phyloP scores from a whole-genome alignment of 2,797 vertebrate genomes.

The Champsocephalus esox region DNA sequence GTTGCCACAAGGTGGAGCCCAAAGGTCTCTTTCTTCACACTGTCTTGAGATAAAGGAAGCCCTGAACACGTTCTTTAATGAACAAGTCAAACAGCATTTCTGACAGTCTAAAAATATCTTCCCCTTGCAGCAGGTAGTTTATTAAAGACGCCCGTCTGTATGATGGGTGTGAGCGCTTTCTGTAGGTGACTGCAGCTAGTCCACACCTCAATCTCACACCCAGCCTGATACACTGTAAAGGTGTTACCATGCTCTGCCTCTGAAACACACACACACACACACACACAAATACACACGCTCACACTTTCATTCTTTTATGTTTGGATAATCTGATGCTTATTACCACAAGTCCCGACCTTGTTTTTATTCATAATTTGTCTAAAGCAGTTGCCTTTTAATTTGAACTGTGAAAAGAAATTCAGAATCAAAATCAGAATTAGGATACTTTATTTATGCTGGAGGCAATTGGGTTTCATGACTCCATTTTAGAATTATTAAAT shows the following conservation, averaged over 20 bases:
- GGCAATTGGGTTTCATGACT: no score
- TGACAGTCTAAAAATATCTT: conserved; percentile 24
- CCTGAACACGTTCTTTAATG: not conserved
- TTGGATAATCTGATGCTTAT: not conserved
- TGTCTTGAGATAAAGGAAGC: not conserved
- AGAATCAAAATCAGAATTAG: not conserved
- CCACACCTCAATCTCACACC: conserved; percentile 40
- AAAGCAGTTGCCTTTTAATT: not conserved
- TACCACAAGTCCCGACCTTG: not conserved
- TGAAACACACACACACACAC: not conserved
- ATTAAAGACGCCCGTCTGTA: not conserved
- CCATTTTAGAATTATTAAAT: no score
- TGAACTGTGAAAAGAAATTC: not conserved
- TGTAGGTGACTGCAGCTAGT: conserved; percentile 19
- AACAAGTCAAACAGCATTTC: conserved; percentile 26
- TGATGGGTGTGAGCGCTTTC: conserved; percentile 25
- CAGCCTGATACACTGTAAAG: conserved; percentile 11
- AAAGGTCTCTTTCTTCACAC: conserved; percentile 2
- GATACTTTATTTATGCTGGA: no score
- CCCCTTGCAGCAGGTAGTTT: not conserved
- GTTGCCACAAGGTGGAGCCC: conserved; percentile 59
- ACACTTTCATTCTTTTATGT: not conserved
- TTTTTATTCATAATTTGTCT: not conserved
- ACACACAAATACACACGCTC: not conserved
- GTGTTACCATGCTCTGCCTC: not conserved